phyloP scores from a whole-genome alignment of 2,113 vertebrate species.

The Xenopus laevis region DNA sequence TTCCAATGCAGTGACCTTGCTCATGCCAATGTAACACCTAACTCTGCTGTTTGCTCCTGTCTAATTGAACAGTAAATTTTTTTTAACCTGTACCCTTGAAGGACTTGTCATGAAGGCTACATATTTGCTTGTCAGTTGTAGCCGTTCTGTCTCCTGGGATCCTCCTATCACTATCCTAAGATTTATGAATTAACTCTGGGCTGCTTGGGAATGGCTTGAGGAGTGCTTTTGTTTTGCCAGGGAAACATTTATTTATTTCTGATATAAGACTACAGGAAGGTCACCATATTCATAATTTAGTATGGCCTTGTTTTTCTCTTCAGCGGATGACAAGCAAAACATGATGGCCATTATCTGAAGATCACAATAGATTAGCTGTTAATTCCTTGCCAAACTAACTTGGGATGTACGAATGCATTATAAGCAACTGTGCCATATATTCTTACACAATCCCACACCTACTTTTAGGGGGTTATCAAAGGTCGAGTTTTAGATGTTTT shows the following conservation, averaged over 20 bases:
- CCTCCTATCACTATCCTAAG: neutral
- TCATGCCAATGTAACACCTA: neutral
- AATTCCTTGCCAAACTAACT: no score
- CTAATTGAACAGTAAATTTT: neutral
- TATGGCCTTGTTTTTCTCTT: neutral
- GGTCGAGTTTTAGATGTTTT: no score
- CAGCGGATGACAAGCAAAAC: no score
- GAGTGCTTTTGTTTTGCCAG: neutral
- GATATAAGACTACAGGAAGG: neutral
- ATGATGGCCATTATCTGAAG: no score
- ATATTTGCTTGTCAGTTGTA: neutral
- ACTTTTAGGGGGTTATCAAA: no score
- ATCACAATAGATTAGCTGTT: no score
- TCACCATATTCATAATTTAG: neutral
- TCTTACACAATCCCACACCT: no score
- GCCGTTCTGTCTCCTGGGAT: neutral
- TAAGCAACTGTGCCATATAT: no score
- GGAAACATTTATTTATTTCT: neutral
- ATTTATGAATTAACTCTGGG: no score
- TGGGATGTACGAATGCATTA: no score
- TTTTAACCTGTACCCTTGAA: neutral
- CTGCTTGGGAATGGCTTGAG: no score
- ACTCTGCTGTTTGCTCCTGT: neutral
- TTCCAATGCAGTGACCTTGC: conserved; percentile 1
- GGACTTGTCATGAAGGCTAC: neutral